These are phyloP conservation scores for Uromys caudimaculatus DNA, from an alignment of 2,797 vertebrate species.

Conservation along the genomic window DNA sequence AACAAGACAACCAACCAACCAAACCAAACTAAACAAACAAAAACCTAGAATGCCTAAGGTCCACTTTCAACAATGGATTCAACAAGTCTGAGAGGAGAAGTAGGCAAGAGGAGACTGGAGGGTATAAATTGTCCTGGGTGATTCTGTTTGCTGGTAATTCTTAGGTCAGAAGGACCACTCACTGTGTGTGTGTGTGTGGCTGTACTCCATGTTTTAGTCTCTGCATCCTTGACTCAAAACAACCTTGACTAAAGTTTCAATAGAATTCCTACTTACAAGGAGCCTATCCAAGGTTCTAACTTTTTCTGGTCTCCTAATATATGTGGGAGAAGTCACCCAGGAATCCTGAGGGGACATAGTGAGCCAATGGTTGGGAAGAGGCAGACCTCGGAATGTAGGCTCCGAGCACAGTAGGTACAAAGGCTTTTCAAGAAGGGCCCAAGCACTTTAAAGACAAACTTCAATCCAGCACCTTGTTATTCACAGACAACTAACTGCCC, in stretches of 20 bases:
- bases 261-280: constrained; percentile 26
- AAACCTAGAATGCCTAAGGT: background rate
- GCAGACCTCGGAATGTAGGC: constrained; percentile 9
- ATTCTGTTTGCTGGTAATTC: constrained; percentile 7
- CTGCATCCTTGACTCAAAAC: background rate
- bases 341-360: background rate
- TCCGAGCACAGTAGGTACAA: background rate
- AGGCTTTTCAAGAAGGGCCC: constrained; percentile 34
- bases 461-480: constrained; percentile 41
- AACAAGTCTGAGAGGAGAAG: background rate
- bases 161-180: background rate
- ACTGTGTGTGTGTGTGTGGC: background rate
- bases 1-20: background rate
- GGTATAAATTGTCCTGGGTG: background rate
- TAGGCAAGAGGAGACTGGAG: background rate
- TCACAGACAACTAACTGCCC: background rate
- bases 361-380: constrained; percentile 29
- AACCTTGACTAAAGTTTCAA: background rate
- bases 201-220: constrained; percentile 21
- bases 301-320: background rate
- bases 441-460: constrained; percentile 25
- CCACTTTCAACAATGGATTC: background rate
- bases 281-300: background rate
- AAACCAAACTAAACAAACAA: background rate
- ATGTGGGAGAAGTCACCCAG: background rate